Evolutionary conservation across 2,888 invertebrate genomes (phyloP).

Genomic region (Drosophila mimica): DNA sequence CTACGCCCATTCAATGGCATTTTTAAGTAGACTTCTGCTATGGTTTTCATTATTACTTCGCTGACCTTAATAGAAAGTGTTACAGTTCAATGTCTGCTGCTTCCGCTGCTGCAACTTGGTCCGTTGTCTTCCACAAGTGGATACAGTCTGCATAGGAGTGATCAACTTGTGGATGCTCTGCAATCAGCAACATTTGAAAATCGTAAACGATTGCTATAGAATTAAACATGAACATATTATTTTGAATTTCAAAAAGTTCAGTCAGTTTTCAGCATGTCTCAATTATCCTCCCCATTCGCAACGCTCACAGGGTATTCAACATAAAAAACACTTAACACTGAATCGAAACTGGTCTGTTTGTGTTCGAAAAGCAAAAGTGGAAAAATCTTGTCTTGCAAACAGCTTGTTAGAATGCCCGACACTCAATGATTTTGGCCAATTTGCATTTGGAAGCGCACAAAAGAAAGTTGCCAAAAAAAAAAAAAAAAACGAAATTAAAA

Average conservation of each 20-base stretch:
- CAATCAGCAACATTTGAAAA: not conserved
- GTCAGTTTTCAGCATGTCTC: not conserved
- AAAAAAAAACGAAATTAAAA: constrained; percentile 11
- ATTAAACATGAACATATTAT: not conserved
- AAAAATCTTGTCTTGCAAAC: constrained; percentile 32
- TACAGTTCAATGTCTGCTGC: constrained; percentile 79
- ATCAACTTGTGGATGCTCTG: constrained; percentile 11
- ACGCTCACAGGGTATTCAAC: constrained; percentile 8
- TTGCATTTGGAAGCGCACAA: constrained; percentile 72
- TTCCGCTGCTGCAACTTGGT: constrained; percentile 40
- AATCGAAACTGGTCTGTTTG: not conserved
- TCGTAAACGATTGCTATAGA: not conserved
- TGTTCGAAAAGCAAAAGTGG: constrained; percentile 71
- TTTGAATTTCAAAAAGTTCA: too few relatives aligned
- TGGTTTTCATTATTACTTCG: constrained; percentile 40
- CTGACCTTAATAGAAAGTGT: constrained; percentile 79
- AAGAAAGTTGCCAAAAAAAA: constrained; percentile 73
- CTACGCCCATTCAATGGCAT: constrained; percentile 76
- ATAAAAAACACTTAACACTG: constrained; percentile 49
- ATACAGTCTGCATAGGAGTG: not conserved
- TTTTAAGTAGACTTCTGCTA: constrained; percentile 52
- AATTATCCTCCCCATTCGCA: not conserved
- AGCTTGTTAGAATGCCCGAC: constrained; percentile 66
- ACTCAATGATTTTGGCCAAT: constrained; percentile 51
- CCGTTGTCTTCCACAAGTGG: constrained; percentile 17